These are phyloP conservation scores for Leucosticte australis DNA, from an alignment of 2,113 vertebrate species.

Conservation along the genomic window DNA sequence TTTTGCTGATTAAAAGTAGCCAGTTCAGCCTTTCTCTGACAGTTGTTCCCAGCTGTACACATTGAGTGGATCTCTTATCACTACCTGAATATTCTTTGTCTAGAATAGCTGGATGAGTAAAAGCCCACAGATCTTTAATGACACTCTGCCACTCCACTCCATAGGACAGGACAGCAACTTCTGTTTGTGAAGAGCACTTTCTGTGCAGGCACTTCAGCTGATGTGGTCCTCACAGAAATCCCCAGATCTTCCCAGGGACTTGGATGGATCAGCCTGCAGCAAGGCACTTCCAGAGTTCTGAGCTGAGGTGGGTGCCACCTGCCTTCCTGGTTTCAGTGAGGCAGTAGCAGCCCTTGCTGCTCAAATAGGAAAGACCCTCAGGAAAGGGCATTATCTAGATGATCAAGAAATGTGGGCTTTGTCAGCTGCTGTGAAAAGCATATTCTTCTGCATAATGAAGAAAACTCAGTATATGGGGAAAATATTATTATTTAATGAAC, in stretches of 20 bases:
- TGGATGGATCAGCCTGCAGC: not conserved
- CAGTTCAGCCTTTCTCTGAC: not conserved
- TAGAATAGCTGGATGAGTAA: not conserved
- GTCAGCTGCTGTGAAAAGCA: not conserved
- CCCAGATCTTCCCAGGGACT: not conserved
- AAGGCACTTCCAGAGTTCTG: not conserved
- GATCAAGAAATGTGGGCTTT: not conserved
- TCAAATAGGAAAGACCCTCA: not conserved
- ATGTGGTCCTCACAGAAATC: not conserved
- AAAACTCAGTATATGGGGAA: conserved; percentile 17
- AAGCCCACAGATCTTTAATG: not conserved
- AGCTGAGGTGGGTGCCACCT: not conserved
- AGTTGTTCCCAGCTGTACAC: not conserved
- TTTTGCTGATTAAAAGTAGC: not conserved
- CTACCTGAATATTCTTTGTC: rapidly evolving
- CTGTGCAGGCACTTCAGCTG: rapidly evolving
- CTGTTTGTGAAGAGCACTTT: not conserved
- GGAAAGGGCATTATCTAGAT: not conserved
- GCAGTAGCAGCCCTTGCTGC: not conserved
- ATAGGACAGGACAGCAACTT: not conserved
- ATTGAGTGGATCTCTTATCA: not conserved
- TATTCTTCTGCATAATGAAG: not conserved
- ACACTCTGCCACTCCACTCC: not conserved
- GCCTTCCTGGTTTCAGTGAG: not conserved
- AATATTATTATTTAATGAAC: conserved; percentile 61